Evolutionary conservation across 2,113 vertebrate species (phyloP).

Genomic region (Colinus virginianus): DNA sequence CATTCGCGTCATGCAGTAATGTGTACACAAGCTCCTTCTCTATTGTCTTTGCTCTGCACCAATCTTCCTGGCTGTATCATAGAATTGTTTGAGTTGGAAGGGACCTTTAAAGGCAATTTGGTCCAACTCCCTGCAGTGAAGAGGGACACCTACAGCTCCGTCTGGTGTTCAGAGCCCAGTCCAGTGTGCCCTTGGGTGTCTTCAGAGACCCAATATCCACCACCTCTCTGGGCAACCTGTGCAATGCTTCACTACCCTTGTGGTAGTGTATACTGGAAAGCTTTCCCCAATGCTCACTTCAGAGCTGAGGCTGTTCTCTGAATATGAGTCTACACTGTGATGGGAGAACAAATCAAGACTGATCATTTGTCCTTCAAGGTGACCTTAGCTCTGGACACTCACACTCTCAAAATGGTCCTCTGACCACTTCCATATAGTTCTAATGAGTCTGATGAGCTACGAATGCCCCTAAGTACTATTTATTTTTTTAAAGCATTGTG

Average conservation of each 20-base stretch:
- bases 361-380: neutral
- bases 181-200: no score
- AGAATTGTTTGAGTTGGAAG: no score
- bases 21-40: accelerated
- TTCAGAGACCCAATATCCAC: no score
- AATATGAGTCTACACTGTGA: neutral
- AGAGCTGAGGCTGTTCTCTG: neutral
- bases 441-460: accelerated
- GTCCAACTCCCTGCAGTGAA: no score
- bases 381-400: neutral
- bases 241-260: no score
- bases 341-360: neutral
- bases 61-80: neutral
- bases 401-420: accelerated
- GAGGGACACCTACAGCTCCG: no score
- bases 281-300: neutral
- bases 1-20: neutral
- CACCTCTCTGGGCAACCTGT: no score
- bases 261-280: neutral
- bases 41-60: neutral
- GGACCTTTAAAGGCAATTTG: no score
- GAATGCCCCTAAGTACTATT: neutral
- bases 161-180: no score
- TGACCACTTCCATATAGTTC: neutral
- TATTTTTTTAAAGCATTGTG: neutral